Evolutionary conservation across 2,888 invertebrate genomes (phyloP), one percentile per base, ranked within the genome.

Genomic region (Frankliniella fusca): DNA sequence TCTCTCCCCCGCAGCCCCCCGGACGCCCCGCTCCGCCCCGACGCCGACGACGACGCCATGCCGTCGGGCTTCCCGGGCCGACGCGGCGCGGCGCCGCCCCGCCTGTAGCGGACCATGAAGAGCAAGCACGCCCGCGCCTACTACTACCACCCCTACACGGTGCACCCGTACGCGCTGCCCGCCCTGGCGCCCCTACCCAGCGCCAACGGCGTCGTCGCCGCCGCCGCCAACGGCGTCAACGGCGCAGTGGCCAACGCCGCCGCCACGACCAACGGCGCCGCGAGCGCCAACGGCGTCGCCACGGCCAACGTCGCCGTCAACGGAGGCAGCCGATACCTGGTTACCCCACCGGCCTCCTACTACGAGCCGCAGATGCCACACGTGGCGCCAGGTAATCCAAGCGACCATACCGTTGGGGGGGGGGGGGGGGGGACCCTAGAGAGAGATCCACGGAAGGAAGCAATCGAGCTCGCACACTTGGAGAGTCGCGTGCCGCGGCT

Each of bases 121-220:
- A 88, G 87, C 85, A 86, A 87, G 85, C 88, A 88, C 85, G 87
- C 87, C 83, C 86, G 86, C 85, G 88, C 87, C 80, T 86, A 86
- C 81, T 86, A 85, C 84, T 86, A 87, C 83, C 85, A 86, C 83
- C 85, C 85, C 84, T 85, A 86, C 50, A 86, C 86, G 83, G 84
- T 86, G 84, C 87, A 87, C 85, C 70, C 70, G 23, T 76, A 76
- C 70, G 70, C 70, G 11, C 23, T 76, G 70, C 70, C 70, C 27
- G 70, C 70, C 70, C 11, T 23, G 27, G 23, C 27, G 23, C 23
- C 27, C 27, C 23, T 76, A 23, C 9, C 70, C 70, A 76, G 61
- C 61, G 61, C 20, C 61, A 15, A n/a, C 61, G 20, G 20, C 61
- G 61, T n/a, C 61, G 0, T 7, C 54, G 54, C 3, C 70, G 27